Percentiles rank a stretch among this genome's conserved stretches.
phyloP scores from a whole-genome alignment of 2,888 invertebrate species.

The Fragum whitleyi region DNA sequence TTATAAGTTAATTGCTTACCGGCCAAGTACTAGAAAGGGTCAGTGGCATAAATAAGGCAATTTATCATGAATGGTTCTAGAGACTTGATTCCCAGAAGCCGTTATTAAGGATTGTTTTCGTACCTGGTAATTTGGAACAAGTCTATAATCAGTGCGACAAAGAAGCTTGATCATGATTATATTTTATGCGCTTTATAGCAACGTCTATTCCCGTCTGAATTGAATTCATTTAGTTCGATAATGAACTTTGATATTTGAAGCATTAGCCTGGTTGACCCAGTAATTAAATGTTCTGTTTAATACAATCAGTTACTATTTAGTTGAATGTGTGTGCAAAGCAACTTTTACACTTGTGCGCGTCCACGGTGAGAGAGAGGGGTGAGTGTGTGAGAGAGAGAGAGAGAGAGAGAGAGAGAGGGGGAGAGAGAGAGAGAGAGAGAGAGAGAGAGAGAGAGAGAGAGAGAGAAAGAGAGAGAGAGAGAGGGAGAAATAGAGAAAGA shows the following conservation, averaged over 20 bases:
- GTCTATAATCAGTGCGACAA: slow-evolving; percentile 28
- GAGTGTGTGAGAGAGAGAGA: no score
- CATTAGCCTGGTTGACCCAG: neutral
- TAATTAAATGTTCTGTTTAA: neutral
- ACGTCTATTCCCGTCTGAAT: neutral
- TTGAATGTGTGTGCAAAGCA: no score
- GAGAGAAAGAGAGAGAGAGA: no score
- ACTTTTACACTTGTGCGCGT: no score
- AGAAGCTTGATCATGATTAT: slow-evolving; percentile 18
- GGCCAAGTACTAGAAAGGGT: no score
- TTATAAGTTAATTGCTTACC: no score
- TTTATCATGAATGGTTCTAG: slow-evolving; percentile 8
- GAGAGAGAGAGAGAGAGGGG: no score
- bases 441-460: no score
- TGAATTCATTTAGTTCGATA: neutral
- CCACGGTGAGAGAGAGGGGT: no score
- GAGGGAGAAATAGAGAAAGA: no score
- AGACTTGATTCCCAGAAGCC: slow-evolving; percentile 28
- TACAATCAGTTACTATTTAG: no score
- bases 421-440: no score
- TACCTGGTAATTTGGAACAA: slow-evolving; percentile 28
- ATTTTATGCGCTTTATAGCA: neutral
- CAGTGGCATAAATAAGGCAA: neutral
- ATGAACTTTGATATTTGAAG: neutral
- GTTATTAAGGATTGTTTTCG: slow-evolving; percentile 26